Evolutionary conservation across 2,888 invertebrate genomes (phyloP), one percentile per base, ranked within the genome.

Genomic region (Habrosyne pyritoides): DNA sequence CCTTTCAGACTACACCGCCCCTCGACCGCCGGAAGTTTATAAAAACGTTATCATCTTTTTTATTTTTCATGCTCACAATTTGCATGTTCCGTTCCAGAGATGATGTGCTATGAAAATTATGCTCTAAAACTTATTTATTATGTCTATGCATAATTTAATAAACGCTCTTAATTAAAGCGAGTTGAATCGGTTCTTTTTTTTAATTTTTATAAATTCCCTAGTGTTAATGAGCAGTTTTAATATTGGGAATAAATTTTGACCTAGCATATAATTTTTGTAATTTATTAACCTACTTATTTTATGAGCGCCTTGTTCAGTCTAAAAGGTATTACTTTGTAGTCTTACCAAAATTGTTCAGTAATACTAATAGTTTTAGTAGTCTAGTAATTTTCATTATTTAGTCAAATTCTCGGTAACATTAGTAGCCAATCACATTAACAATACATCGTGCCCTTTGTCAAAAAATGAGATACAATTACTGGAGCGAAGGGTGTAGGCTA

Each of bases 1-100:
- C 72, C 67, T 71, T 56, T 42, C 42, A 18, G 7, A 63, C 33
- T 33, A 30, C 66, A 68, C 59, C 66, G 65, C 72, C 72, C 70
- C 78, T 65, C 79, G 76, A 69, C 83, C 75, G 84, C 75, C 86
- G 86, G 88, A 86, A 87, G 81, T 83, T 81, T 86, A 86, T 85
- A 85, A 88, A 91, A 91, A 86, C 78, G 87, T 86, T 85, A 84
- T 82, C 81, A 85, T 87, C 82, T 91, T 91, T 90, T 91, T 90
- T 90, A 89, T 89, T 91, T 89, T 88, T 75, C 82, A 84, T 79
- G 72, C 77, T 76, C 76, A 79, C 84, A 89, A 91, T 91, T 91
- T 89, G 89, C 91, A 92, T 90, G 88, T 87, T 81, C 85, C 87
- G 87, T 85, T 89, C 79, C 83, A 84, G 86, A 87, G 84, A 87